Conservation (phyloP, 2,888 invertebrate genomes). For the Cosmia pyralina region DNA sequence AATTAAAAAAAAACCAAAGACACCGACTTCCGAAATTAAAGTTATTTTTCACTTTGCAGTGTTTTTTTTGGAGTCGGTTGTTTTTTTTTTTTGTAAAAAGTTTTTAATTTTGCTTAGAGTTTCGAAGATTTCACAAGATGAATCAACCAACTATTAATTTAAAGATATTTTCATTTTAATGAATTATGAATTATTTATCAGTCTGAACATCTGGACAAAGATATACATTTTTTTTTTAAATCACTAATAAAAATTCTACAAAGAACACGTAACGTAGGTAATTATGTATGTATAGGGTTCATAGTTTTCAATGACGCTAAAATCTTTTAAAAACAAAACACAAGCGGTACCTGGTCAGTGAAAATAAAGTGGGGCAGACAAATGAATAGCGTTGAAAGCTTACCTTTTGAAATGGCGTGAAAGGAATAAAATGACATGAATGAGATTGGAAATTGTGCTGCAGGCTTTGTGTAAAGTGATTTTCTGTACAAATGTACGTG, state of each 20-base stretch:
- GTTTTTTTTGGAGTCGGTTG: too few relatives aligned
- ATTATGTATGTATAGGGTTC: not conserved
- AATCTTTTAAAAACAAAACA: conserved; percentile 21
- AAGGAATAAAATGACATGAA: conserved; percentile 57
- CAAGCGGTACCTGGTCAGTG: conserved; percentile 25
- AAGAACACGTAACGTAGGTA: not conserved
- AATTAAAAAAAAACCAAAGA: too few relatives aligned
- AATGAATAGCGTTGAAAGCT: conserved; percentile 58
- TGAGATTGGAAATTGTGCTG: conserved; percentile 57
- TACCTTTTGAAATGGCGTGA: conserved; percentile 51
- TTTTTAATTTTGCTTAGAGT: not conserved
- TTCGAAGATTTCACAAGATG: not conserved
- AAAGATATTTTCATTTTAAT: not conserved
- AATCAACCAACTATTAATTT: not conserved
- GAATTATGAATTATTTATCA: too few relatives aligned
- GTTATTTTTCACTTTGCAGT: too few relatives aligned
- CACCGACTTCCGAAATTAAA: too few relatives aligned
- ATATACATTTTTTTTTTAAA: too few relatives aligned
- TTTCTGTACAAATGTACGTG: conserved; percentile 49
- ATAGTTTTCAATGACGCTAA: not conserved
- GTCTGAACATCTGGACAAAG: too few relatives aligned
- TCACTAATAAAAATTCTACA: not conserved
- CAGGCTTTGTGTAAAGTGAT: conserved; percentile 60
- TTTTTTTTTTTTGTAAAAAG: too few relatives aligned
- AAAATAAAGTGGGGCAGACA: conserved; percentile 47